phyloP scores from a whole-genome alignment of 2,113 vertebrate species.

The Phylloscopus whistleri region DNA sequence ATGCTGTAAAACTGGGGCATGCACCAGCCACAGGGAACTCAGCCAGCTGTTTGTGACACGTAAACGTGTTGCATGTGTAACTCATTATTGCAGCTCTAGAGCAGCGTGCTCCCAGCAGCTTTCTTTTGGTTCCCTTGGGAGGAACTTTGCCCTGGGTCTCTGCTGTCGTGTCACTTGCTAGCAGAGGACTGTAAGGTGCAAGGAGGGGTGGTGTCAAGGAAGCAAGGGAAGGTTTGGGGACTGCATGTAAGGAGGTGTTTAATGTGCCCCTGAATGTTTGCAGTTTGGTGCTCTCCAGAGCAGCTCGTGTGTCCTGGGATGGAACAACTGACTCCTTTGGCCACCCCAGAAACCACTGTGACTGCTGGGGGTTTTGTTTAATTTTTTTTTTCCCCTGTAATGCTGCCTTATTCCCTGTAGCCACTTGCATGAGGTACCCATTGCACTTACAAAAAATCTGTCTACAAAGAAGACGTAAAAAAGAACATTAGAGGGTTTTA shows the following conservation, averaged over 20 bases:
- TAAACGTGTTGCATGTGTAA: constrained; percentile 50
- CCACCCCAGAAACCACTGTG: neutral
- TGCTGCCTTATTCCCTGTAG: neutral
- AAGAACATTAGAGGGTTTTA: neutral
- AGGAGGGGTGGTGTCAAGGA: neutral
- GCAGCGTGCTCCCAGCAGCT: constrained; percentile 20
- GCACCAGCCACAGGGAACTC: constrained; percentile 48
- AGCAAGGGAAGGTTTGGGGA: neutral
- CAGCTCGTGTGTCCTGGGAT: neutral
- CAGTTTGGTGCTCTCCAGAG: neutral
- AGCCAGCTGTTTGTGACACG: constrained; percentile 55
- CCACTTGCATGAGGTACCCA: neutral
- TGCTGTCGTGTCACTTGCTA: neutral
- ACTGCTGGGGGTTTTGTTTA: neutral
- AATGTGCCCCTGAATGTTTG: neutral
- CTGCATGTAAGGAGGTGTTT: neutral
- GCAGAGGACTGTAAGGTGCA: neutral
- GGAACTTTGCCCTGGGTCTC: constrained; percentile 32
- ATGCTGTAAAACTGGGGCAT: constrained; percentile 60
- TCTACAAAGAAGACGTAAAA: neutral
- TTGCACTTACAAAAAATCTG: neutral
- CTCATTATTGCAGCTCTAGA: constrained; percentile 31
- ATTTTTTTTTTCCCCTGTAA: neutral
- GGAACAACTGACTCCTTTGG: neutral
- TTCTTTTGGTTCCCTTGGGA: constrained; percentile 11